Conservation (phyloP, 2,888 invertebrate species). For the Lucinisca nassula region DNA sequence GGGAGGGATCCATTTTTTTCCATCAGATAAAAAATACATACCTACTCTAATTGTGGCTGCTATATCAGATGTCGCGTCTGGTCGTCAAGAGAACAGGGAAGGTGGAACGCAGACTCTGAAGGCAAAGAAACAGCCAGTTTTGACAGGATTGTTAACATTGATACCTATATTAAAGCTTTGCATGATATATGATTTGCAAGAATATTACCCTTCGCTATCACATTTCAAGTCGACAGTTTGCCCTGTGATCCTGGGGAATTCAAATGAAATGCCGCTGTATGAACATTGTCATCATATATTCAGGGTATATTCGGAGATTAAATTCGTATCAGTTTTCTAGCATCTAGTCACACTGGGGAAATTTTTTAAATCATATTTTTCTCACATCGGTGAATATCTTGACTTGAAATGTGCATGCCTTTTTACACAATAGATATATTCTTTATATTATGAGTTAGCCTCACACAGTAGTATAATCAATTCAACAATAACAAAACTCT, state of each 20-base stretch:
- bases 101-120: not conserved
- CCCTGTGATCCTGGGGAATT: not conserved
- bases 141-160: not conserved
- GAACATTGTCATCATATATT: not conserved
- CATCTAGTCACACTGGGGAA: not conserved
- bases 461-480: not conserved
- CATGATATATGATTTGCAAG: conserved; percentile 7
- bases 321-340: not conserved
- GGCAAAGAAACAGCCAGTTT: not conserved
- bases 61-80: not conserved
- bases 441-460: conserved; percentile 8
- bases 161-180: conserved; percentile 1
- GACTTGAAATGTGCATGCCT: not conserved
- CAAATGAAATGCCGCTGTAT: not conserved
- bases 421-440: not conserved
- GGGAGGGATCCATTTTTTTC: conserved; percentile 77
- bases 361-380: not conserved
- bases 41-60: not conserved
- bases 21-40: conserved; percentile 17
- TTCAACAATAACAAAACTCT: no score
- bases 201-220: not conserved
- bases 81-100: not conserved
- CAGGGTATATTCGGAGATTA: not conserved
- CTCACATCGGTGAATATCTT: not conserved
- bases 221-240: not conserved